phyloP scores from a whole-genome alignment of 2,888 invertebrate species.

The Dioctria rufipes region DNA sequence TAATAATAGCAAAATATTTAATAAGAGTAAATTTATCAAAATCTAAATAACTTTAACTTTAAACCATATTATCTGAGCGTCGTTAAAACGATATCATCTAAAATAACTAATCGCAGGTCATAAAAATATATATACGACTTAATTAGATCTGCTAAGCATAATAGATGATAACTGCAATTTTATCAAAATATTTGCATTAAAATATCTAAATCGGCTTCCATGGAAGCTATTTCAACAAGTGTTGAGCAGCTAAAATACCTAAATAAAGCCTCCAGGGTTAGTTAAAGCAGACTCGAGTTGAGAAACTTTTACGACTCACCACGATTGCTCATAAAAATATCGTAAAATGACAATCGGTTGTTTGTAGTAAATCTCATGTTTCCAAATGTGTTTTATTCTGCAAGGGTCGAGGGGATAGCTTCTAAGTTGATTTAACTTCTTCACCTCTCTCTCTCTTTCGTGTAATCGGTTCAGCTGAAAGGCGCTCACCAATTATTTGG shows the following conservation, averaged over 20 bases:
- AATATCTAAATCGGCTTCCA: background rate
- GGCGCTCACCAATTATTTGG: background rate
- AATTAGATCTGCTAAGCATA: background rate
- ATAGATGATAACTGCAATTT: background rate
- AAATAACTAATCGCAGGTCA: too few relatives aligned
- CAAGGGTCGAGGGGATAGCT: background rate
- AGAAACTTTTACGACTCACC: slow-evolving; percentile 41
- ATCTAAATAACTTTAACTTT: too few relatives aligned
- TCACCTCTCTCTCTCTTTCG: background rate
- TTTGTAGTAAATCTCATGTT: slow-evolving; percentile 26
- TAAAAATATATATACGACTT: background rate
- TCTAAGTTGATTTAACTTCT: background rate
- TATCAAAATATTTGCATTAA: background rate
- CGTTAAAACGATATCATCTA: too few relatives aligned
- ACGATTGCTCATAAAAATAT: slow-evolving; percentile 49
- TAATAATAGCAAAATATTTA: too few relatives aligned
- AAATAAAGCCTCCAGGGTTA: background rate
- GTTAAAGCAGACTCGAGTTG: slow-evolving; percentile 2
- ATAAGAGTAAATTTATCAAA: too few relatives aligned
- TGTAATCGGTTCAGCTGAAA: background rate
- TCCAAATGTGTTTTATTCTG: background rate
- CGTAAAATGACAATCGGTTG: slow-evolving; percentile 49
- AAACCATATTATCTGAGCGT: too few relatives aligned
- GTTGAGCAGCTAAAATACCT: background rate
- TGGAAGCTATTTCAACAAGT: slow-evolving; percentile 3